A percentile compares a stretch with the other conserved stretches of the same genome.
Evolutionary conservation across 2,888 invertebrate genomes (phyloP).

Genomic region (Watsonalla cultraria): DNA sequence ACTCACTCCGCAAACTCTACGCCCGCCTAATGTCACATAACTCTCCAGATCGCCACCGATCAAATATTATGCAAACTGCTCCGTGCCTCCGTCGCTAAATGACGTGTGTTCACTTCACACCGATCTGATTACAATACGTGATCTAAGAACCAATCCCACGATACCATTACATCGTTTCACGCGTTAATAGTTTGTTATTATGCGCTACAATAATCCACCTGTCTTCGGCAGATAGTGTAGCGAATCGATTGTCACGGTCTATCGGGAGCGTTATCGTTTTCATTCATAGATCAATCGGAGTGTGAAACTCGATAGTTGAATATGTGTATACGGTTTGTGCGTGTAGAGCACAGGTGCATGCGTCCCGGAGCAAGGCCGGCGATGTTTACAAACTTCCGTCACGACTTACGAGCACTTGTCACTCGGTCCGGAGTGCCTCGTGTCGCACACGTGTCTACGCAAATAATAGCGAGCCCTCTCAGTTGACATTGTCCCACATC

Average conservation of each 20-base stretch:
- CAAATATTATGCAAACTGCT: not conserved
- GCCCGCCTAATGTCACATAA: not conserved
- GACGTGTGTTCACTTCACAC: not conserved
- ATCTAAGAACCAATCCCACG: conserved; percentile 21
- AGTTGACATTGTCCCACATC: conserved; percentile 72
- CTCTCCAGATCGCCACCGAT: not conserved
- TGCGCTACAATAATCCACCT: conserved; percentile 41
- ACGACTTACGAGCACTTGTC: conserved; percentile 64
- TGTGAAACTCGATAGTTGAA: conserved; percentile 51
- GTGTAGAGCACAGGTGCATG: conserved; percentile 40
- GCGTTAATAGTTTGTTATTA: conserved; percentile 31
- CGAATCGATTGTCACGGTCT: conserved; percentile 54
- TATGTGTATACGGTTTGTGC: conserved; percentile 51
- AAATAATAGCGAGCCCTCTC: conserved; percentile 74
- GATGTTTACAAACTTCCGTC: conserved; percentile 75
- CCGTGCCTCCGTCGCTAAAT: not conserved
- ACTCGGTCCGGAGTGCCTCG: conserved; percentile 40
- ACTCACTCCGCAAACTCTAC: not conserved
- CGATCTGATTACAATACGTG: conserved; percentile 20
- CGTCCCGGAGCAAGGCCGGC: conserved; percentile 68
- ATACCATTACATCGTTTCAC: conserved; percentile 1
- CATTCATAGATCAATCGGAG: conserved; percentile 52
- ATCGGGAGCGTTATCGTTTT: conserved; percentile 50
- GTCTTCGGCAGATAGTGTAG: conserved; percentile 40
- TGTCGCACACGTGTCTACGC: conserved; percentile 67